Evolutionary conservation across 2,797 vertebrate species (phyloP).

Genomic region (Anguilla megastoma): DNA sequence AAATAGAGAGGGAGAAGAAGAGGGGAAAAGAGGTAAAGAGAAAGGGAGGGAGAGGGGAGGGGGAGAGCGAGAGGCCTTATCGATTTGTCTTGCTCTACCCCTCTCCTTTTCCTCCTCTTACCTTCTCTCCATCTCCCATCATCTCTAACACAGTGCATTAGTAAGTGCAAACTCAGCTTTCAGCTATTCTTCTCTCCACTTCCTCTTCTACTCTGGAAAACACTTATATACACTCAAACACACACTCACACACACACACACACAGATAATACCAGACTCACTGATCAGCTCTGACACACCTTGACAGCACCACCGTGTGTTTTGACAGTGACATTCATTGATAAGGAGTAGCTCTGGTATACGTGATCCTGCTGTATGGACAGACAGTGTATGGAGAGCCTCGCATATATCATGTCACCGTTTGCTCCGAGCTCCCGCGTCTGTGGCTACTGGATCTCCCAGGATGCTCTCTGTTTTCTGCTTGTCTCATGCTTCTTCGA

Average conservation of each 20-base stretch:
- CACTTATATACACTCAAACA: conserved; percentile 35
- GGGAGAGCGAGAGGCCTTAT: conserved; percentile 29
- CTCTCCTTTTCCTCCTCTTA: not conserved
- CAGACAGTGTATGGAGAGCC: not conserved
- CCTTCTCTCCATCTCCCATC: conserved; percentile 23
- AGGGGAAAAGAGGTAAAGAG: conserved; percentile 15
- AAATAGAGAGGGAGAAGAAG: conserved; percentile 17
- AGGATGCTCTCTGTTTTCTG: not conserved
- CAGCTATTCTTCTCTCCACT: conserved; percentile 7
- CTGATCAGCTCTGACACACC: not conserved
- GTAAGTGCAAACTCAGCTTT: conserved; percentile 55
- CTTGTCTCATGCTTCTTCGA: not conserved
- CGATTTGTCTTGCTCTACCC: conserved; percentile 1
- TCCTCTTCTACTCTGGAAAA: conserved; percentile 30
- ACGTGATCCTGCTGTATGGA: not conserved
- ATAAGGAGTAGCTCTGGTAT: not conserved
- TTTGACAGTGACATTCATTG: not conserved
- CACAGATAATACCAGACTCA: not conserved
- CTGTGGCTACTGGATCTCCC: not conserved
- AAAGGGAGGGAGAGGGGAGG: conserved; percentile 26
- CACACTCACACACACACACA: conserved; percentile 7
- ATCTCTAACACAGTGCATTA: conserved; percentile 56
- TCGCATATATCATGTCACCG: not conserved
- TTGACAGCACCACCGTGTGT: not conserved
- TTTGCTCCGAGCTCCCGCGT: not conserved